Evolutionary conservation across 2,888 invertebrate species (phyloP).

Genomic region (Deroplatys truncata): DNA sequence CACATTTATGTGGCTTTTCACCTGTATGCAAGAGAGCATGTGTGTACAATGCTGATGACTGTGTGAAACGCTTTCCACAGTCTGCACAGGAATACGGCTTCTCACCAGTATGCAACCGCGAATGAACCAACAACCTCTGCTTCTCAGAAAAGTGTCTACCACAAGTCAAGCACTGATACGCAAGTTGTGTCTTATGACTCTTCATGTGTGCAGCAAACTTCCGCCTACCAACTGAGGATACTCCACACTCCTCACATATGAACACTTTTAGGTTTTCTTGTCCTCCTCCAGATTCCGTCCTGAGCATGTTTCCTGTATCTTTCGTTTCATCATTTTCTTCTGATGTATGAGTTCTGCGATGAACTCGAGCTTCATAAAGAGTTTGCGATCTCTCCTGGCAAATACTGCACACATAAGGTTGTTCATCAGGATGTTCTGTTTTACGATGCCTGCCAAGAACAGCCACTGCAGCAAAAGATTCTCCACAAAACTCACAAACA

Average conservation of each 20-base stretch:
- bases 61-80: conserved; percentile 30
- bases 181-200: neutral
- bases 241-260: conserved; percentile 26
- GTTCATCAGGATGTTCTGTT: conserved; percentile 29
- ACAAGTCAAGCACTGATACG: conserved; percentile 26
- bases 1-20: conserved; percentile 31
- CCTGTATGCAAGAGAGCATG: conserved; percentile 31
- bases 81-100: conserved; percentile 29
- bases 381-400: conserved; percentile 28
- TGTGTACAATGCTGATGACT: conserved; percentile 30
- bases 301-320: neutral
- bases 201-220: conserved; percentile 21
- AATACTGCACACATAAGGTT: conserved; percentile 30
- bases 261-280: neutral
- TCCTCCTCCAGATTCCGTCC: neutral
- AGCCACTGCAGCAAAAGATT: conserved; percentile 15
- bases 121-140: conserved; percentile 27
- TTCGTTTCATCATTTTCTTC: neutral
- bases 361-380: conserved; percentile 30
- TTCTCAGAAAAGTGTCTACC: conserved; percentile 28
- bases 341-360: conserved; percentile 28
- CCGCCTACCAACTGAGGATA: conserved; percentile 8
- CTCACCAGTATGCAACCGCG: conserved; percentile 30
- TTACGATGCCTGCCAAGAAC: conserved; percentile 27
- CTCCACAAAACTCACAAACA: conserved; percentile 30